Base-by-base conservation (phyloP, 2,888 invertebrate genomes). In the Anticlea derivata region DNA sequence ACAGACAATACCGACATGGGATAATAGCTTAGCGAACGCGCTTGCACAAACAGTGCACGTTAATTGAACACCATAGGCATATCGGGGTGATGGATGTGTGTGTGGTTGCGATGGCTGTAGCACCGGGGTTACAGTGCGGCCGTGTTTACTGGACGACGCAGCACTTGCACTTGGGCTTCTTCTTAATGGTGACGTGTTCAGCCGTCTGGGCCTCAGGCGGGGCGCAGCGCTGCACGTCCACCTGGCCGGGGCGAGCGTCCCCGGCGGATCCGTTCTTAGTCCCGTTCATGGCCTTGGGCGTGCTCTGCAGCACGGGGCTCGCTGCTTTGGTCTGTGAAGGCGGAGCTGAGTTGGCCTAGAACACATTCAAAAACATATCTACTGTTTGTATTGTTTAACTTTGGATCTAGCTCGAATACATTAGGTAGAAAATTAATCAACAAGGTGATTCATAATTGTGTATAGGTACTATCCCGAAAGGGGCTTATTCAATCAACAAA, bases 121-220 rank as follows among this genome's bases (percentile, higher is more conserved):
- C 87, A 88, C 87, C 86, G 78, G 7, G 1, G 4, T 17, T 17
- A n/a, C 17, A 17, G 17, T 17, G 43, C 3, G 34, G 2, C 24
- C n/a, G n/a, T n/a, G 7, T 22, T 93, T 96, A 97, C 94, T 97
- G 97, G 83, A 97, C 93, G 82, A 96, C 96, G 93, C 98, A 98
- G 93, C 97, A 97, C 86, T 96, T 95, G 94, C 97, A 97, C 92
- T 97, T 97, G 88, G 96, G 96, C 92, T 97, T 97, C 93, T 97
- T 97, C 93, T 97, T 97, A 80, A 97, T 94, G 80, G 96, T 95
- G 77, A 98, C 96, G 86, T 96, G 97, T 86, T 97, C 97, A 63
- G 97, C 96, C 86, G 96, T 96, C 73, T 93, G 93, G 40, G 95
- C 95, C 78, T 95, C 95, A 70, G 94, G 95, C 55, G 94, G 94